Conservation (phyloP, 2,888 invertebrate species). For the Ganaspis brasiliensis region DNA sequence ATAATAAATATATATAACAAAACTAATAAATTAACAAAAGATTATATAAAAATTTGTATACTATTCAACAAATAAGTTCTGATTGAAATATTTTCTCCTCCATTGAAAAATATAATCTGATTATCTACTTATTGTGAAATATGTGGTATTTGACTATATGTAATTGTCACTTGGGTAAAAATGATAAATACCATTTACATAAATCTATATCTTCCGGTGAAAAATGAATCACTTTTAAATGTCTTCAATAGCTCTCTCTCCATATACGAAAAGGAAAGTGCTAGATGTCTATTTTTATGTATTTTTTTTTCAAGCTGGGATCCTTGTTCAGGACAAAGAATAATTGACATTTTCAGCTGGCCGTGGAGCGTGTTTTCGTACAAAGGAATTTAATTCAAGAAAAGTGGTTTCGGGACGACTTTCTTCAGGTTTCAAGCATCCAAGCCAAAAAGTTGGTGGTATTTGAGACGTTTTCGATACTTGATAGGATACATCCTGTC, state of each 20-base stretch:
- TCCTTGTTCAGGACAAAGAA: constrained; percentile 3
- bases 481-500: constrained; percentile 30
- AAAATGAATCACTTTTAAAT: background rate
- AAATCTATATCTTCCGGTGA: background rate
- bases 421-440: constrained; percentile 23
- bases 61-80: no score
- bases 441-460: constrained; percentile 11
- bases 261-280: constrained; percentile 26
- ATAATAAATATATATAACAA: no score
- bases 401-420: constrained; percentile 5
- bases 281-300: constrained; percentile 21
- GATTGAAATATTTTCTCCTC: no score
- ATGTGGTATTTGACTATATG: no score
- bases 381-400: constrained; percentile 16
- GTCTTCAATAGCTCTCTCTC: background rate
- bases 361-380: background rate
- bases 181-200: background rate
- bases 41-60: no score
- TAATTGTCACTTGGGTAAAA: background rate
- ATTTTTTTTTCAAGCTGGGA: constrained; percentile 3
- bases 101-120: no score
- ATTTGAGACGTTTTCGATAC: constrained; percentile 10
- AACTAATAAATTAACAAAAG: no score
- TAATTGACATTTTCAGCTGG: constrained; percentile 10
- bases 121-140: background rate